Evolutionary conservation across 2,797 vertebrate genomes (phyloP), one percentile per base, ranked within the genome.

Genomic region (Semotilus atromaculatus): DNA sequence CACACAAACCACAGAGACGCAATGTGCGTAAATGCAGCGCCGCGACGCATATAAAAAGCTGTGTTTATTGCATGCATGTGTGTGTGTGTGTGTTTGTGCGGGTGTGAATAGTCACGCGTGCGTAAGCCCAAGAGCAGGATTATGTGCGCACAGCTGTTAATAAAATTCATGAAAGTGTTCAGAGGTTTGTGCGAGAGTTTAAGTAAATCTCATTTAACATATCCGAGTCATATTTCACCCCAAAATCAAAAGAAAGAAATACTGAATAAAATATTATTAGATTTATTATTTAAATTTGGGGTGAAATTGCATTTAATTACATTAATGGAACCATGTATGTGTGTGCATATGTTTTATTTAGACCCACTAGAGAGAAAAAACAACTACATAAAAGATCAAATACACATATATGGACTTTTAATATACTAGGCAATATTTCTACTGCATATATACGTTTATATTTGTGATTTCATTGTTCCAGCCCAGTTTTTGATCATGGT

Each of bases 31-130:
- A 67, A 45, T 48, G 43, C 58, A 66, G 72, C 18, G 3, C 7
- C 19, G n/a, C n/a, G 3, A 3, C 16, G 16, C 72, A 26, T 48
- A 34, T 51, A 53, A 66, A 53, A 51, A 67, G 7, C 40, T 76
- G 23, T 19, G 43, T 55, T 75, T 75, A 48, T 26, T 76, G 26
- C 14, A 19, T 29, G n/a, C n/a, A 10, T 84, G 67, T 51, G 51
- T 84, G 48, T 10, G 36, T 7, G 38, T 71, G 66, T 51, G 29
- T 18, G 73, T 31, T 36, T 43, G 43, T 16, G 67, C 5, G 3
- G 43, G 13, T 78, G 81, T 40, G n/a, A 40, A 82, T 21, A 40
- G 62, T 53, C 6, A 76, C 40, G 73, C 14, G 4, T 81, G 79
- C 43, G 5, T 79, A 38, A 73, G 71, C 14, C 38, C 48, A 16